Conservation (phyloP, 2,888 invertebrate genomes). For the Tenthredo scrophulariae region DNA sequence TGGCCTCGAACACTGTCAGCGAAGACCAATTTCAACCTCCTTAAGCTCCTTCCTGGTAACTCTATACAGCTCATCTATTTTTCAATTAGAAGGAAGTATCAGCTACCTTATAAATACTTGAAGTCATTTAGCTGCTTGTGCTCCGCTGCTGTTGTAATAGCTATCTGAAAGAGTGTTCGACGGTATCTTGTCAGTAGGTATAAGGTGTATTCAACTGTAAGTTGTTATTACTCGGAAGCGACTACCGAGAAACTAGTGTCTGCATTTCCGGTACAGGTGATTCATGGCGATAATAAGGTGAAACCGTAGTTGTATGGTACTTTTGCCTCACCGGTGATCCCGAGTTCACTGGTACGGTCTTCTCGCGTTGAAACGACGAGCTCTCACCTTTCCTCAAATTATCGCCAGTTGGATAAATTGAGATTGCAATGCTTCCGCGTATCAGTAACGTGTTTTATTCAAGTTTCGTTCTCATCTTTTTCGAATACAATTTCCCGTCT, state of each 20-base stretch:
- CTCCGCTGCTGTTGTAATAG: neutral
- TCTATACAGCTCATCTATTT: slow-evolving; percentile 24
- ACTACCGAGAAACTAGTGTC: slow-evolving; percentile 29
- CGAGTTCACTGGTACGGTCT: neutral
- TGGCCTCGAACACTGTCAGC: neutral
- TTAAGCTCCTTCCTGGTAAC: slow-evolving; percentile 26
- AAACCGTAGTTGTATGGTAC: neutral
- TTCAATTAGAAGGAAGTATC: slow-evolving; percentile 30
- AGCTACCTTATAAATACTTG: slow-evolving; percentile 24
- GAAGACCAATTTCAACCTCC: neutral
- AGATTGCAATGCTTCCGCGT: neutral
- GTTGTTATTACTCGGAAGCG: slow-evolving; percentile 38
- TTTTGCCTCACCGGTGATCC: neutral
- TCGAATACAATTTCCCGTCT: neutral
- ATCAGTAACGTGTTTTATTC: neutral
- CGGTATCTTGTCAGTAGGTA: slow-evolving; percentile 11
- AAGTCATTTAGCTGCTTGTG: slow-evolving; percentile 12
- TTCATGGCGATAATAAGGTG: slow-evolving; percentile 40
- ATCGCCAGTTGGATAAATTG: neutral
- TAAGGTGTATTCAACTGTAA: slow-evolving; percentile 22
- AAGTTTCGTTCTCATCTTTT: neutral
- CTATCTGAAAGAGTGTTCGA: neutral
- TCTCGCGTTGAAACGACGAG: neutral
- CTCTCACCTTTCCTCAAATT: neutral
- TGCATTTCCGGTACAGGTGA: slow-evolving; percentile 44